These are phyloP conservation scores for Rhopilema esculentum DNA, from an alignment of 30 jellyfish, hydroid and myxozoan species.

Conservation along the genomic window DNA sequence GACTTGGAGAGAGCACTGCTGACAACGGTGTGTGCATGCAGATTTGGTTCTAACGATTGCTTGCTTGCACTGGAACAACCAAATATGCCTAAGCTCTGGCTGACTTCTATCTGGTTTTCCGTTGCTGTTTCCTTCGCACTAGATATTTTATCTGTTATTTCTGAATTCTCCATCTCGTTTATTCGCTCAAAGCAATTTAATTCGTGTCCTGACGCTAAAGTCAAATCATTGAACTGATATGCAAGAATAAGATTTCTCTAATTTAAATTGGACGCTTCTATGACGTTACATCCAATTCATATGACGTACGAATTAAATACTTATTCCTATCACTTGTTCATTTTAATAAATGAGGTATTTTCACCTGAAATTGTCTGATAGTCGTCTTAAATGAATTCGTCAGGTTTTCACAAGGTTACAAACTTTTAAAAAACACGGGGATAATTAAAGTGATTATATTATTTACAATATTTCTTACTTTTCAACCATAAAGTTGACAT, in stretches of 20 bases:
- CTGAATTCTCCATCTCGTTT: neutral
- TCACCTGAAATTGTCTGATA: no score
- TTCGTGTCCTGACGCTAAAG: neutral
- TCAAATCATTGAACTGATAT: neutral
- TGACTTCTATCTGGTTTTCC: neutral
- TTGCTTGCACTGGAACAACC: neutral
- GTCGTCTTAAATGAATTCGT: no score
- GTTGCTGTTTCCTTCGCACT: neutral
- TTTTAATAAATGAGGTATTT: no score
- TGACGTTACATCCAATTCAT: neutral
- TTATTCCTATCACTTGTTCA: neutral
- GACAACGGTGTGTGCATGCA: neutral
- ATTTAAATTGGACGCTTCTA: neutral
- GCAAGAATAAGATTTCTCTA: neutral
- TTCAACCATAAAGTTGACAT: no score
- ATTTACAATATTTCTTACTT: neutral
- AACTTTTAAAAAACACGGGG: neutral
- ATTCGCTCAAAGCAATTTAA: neutral
- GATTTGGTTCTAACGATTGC: neutral
- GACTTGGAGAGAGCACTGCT: conserved; percentile 19
- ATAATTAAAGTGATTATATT: neutral
- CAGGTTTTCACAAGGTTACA: neutral
- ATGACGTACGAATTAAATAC: neutral
- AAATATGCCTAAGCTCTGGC: neutral
- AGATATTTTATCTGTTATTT: neutral